A percentile compares a stretch with the other conserved stretches of the same genome.
Conservation (phyloP, 2,797 vertebrate species). For the Gephyroberyx darwinii region DNA sequence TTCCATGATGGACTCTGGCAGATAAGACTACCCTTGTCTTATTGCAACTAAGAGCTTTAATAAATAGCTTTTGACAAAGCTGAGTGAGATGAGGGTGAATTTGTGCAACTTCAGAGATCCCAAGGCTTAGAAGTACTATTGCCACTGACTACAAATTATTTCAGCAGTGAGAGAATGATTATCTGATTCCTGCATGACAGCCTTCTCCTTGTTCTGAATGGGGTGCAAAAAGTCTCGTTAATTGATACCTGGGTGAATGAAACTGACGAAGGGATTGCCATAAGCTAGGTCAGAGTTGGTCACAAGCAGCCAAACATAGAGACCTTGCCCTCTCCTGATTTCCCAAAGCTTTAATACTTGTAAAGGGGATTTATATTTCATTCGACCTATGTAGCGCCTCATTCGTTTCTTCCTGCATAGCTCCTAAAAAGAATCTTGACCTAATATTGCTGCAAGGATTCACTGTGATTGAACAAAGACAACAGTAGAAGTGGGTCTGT, state of each 20-base stretch:
- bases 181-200: not conserved
- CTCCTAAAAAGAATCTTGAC: conserved; percentile 37
- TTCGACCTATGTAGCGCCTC: not conserved
- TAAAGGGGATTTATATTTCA: not conserved
- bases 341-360: not conserved
- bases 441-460: conserved; percentile 60
- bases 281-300: not conserved
- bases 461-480: conserved; percentile 62
- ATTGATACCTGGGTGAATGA: not conserved
- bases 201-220: not conserved
- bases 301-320: not conserved
- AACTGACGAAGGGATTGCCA: not conserved
- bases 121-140: not conserved
- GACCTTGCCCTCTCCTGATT: not conserved
- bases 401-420: not conserved
- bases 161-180: not conserved
- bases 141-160: not conserved
- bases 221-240: not conserved
- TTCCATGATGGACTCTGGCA: too few species aligned
- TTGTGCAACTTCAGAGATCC: not conserved
- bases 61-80: not conserved
- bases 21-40: too few species aligned
- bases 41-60: too few species aligned
- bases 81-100: not conserved
- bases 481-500: conserved; percentile 55